These are phyloP conservation scores for Penaeus chinensis DNA, from an alignment of 1,140 invertebrate species.

Conservation along the genomic window DNA sequence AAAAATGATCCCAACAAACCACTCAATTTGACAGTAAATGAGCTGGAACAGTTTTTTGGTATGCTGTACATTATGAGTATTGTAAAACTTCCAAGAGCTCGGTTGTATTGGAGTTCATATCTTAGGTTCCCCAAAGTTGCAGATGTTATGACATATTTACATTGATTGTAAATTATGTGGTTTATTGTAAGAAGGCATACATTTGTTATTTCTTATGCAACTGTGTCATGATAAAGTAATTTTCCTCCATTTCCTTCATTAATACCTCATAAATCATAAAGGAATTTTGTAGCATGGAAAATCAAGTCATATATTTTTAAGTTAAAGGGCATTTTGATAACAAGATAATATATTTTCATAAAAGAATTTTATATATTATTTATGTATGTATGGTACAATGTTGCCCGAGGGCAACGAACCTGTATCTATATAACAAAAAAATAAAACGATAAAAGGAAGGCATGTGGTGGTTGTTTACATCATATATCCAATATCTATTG, in stretches of 20 bases:
- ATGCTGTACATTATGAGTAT: conserved; percentile 47
- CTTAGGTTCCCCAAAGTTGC: conserved; percentile 35
- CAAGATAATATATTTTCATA: too few relatives aligned
- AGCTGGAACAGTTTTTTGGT: conserved; percentile 52
- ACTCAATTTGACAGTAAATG: conserved; percentile 27
- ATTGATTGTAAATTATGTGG: conserved; percentile 38
- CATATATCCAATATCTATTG: conserved; percentile 13
- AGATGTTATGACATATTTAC: conserved; percentile 43
- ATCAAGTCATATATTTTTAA: too few relatives aligned
- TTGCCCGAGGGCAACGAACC: neutral
- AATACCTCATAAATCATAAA: too few relatives aligned
- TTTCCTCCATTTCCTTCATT: too few relatives aligned
- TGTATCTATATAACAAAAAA: too few relatives aligned
- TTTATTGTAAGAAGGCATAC: neutral
- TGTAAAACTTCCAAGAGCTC: conserved; percentile 39
- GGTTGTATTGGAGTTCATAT: conserved; percentile 34
- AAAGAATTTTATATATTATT: too few relatives aligned
- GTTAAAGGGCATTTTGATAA: too few relatives aligned
- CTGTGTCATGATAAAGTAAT: neutral
- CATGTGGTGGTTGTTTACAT: conserved; percentile 7
- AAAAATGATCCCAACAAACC: conserved; percentile 53
- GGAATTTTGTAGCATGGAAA: too few relatives aligned
- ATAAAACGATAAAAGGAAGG: neutral
- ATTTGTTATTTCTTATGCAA: too few relatives aligned
- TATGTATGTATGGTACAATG: too few relatives aligned